These are phyloP conservation scores for Illadopsis cleaveri DNA, from an alignment of 2,113 vertebrate species.

Conservation along the genomic window DNA sequence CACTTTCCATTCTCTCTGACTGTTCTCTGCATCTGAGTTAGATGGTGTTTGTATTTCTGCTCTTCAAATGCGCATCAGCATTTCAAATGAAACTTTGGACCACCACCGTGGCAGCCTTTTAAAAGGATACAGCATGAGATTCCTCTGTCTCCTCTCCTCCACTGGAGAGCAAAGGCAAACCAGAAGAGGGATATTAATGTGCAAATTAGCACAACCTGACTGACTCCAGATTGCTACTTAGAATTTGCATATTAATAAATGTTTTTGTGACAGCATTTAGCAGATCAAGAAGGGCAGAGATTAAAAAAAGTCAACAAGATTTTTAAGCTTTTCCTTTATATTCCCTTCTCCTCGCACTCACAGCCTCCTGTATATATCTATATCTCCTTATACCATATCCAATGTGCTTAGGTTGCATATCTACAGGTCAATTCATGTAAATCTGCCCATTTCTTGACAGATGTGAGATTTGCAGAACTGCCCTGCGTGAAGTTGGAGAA, in stretches of 20 bases:
- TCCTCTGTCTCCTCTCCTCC: neutral
- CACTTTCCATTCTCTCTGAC: neutral
- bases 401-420: constrained; percentile 29
- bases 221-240: constrained; percentile 83
- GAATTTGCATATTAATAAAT: constrained; percentile 88
- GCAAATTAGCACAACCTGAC: constrained; percentile 84
- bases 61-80: constrained; percentile 22
- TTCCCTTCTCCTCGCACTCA: neutral
- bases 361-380: neutral
- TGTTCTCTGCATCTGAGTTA: neutral
- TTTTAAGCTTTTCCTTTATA: constrained; percentile 56
- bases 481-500: neutral
- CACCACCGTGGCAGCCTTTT: neutral
- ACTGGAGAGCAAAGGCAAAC: constrained; percentile 59
- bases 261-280: constrained; percentile 82
- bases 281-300: constrained; percentile 78
- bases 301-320: constrained; percentile 69
- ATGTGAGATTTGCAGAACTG: constrained; percentile 32
- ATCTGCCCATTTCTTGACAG: constrained; percentile 26
- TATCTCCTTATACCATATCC: neutral
- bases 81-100: constrained; percentile 43
- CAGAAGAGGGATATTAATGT: constrained; percentile 85
- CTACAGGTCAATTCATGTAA: constrained; percentile 38
- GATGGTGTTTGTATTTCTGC: neutral
- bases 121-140: neutral